These are phyloP conservation scores for Marisa cornuarietis DNA, from an alignment of 1,140 invertebrate species.

Conservation along the genomic window DNA sequence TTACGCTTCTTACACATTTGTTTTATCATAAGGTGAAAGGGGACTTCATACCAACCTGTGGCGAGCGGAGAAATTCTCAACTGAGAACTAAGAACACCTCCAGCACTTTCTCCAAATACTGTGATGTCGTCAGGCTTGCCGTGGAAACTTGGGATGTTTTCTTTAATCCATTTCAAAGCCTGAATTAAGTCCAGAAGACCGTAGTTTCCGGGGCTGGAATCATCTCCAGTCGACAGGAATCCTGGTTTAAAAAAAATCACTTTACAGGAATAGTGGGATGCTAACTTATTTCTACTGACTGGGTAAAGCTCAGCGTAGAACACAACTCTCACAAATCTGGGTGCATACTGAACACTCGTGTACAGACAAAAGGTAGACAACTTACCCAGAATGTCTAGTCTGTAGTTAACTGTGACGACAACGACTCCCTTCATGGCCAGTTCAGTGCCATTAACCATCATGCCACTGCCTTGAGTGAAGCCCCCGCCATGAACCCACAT, in stretches of 20 bases:
- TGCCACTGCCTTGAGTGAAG: conserved; percentile 72
- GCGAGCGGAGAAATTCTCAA: conserved; percentile 44
- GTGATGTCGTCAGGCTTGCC: conserved; percentile 88
- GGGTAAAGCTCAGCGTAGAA: too few species aligned
- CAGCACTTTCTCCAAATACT: conserved; percentile 89
- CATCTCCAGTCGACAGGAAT: conserved; percentile 89
- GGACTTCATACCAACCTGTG: conserved; percentile 15
- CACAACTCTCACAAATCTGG: too few species aligned
- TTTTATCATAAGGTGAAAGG: too few species aligned
- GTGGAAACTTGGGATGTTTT: conserved; percentile 88
- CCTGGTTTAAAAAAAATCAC: conserved; percentile 67
- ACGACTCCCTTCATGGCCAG: conserved; percentile 65
- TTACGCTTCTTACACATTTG: not conserved
- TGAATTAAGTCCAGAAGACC: conserved; percentile 90
- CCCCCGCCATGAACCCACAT: conserved; percentile 56
- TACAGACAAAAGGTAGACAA: too few species aligned
- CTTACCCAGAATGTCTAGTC: conserved; percentile 72
- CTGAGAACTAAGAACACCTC: conserved; percentile 69
- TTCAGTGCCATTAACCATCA: conserved; percentile 57
- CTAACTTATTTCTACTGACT: too few species aligned
- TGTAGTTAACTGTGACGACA: conserved; percentile 70
- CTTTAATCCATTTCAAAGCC: conserved; percentile 89
- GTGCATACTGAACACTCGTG: too few species aligned
- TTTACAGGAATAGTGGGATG: too few species aligned
- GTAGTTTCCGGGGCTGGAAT: conserved; percentile 94